A percentile compares a stretch with the other conserved stretches of the same genome.
Evolutionary conservation across 2,888 invertebrate genomes (phyloP).

Genomic region (Eremobia ochroleuca): DNA sequence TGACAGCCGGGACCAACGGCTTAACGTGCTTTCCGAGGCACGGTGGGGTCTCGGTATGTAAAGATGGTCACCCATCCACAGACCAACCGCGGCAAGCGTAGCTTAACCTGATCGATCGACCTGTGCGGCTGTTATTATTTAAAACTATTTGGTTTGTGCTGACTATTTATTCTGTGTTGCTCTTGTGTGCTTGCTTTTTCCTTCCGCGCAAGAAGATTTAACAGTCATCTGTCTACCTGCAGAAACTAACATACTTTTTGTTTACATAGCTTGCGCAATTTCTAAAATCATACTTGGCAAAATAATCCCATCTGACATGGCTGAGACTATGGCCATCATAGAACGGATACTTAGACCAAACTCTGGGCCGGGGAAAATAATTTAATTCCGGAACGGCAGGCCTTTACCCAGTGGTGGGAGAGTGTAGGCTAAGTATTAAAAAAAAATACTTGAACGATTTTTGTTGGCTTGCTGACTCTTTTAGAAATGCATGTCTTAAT

Average conservation of each 20-base stretch:
- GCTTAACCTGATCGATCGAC: too few species aligned
- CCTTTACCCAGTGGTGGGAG: too few species aligned
- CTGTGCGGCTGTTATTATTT: too few species aligned
- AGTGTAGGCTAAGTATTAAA: too few species aligned
- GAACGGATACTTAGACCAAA: not conserved
- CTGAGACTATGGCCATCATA: not conserved
- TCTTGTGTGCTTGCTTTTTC: not conserved
- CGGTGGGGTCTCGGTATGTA: too few species aligned
- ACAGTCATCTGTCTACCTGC: not conserved
- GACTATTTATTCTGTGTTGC: not conserved
- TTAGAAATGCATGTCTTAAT: not conserved
- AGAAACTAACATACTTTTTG: not conserved
- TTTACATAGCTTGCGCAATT: not conserved
- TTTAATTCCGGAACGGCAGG: too few species aligned
- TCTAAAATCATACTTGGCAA: not conserved
- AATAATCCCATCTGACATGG: not conserved
- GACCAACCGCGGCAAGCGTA: too few species aligned
- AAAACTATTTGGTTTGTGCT: not conserved
- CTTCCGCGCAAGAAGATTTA: not conserved
- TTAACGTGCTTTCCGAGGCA: too few species aligned
- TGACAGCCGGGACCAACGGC: too few species aligned
- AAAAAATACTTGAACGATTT: not conserved
- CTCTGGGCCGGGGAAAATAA: not conserved
- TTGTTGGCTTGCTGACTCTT: not conserved
- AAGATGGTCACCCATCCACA: too few species aligned